Conservation (phyloP, 2,888 invertebrate species). For the Idaea straminata region DNA sequence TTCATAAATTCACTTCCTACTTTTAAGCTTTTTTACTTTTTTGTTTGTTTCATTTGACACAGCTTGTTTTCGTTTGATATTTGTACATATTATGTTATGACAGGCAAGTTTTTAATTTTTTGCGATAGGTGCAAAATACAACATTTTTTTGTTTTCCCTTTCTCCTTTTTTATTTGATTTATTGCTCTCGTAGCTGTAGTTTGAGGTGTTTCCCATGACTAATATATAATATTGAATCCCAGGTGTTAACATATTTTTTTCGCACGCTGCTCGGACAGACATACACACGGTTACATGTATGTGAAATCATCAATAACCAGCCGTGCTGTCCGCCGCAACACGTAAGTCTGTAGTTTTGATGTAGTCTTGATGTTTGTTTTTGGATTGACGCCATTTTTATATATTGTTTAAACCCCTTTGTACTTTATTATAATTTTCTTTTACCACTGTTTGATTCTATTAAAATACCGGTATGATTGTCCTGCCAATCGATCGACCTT, state of each 20-base stretch:
- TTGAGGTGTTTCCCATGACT: conserved; percentile 2
- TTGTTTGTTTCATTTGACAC: no score
- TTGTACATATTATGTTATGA: no score
- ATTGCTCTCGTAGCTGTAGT: not conserved
- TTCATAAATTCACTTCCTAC: no score
- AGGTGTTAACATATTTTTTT: conserved; percentile 65
- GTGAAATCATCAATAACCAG: conserved; percentile 90
- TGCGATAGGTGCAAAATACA: not conserved
- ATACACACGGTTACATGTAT: conserved; percentile 94
- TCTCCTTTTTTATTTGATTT: not conserved
- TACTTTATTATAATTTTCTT: no score
- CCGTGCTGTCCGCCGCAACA: conserved; percentile 89
- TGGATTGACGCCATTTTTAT: conserved; percentile 11
- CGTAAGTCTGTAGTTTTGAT: conserved; percentile 55
- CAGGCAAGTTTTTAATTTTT: no score
- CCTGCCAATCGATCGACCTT: not conserved
- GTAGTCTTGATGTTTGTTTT: conserved; percentile 7
- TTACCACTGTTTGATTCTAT: no score
- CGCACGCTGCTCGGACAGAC: conserved; percentile 84
- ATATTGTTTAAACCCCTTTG: not conserved
- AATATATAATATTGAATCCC: conserved; percentile 22
- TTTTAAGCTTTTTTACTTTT: no score
- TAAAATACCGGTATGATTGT: not conserved
- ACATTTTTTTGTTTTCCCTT: not conserved
- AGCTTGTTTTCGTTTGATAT: no score